Evolutionary conservation across 2,888 invertebrate species (phyloP).

Genomic region (Erebia epiphron): DNA sequence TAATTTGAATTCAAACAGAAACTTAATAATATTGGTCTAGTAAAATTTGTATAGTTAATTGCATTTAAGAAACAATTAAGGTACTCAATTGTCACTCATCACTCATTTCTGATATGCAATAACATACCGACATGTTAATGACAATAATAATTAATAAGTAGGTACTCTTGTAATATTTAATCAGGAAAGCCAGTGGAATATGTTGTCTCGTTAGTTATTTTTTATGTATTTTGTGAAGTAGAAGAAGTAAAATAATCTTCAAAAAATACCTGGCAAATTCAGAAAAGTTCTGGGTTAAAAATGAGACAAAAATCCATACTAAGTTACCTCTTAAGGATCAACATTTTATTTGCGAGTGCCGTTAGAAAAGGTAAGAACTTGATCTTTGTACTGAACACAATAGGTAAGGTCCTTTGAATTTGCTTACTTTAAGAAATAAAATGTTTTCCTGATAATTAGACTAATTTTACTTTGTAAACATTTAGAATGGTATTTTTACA

Average conservation of each 20-base stretch:
- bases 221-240: constrained; percentile 13
- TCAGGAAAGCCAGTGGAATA: constrained; percentile 28
- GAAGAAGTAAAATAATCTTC: too few species aligned
- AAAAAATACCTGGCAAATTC: not conserved
- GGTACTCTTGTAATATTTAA: not conserved
- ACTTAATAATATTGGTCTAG: too few species aligned
- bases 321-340: not conserved
- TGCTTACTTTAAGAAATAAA: not conserved
- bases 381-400: not conserved
- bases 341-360: not conserved
- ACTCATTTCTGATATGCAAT: constrained; percentile 46
- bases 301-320: not conserved
- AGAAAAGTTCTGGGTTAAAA: too few species aligned
- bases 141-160: constrained; percentile 36
- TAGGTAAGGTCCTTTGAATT: too few species aligned
- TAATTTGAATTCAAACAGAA: too few species aligned
- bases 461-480: too few species aligned
- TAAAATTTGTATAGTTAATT: too few species aligned
- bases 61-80: too few species aligned
- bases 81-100: too few species aligned
- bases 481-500: not conserved
- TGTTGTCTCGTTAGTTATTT: constrained; percentile 26
- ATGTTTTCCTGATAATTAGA: too few species aligned
- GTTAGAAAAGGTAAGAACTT: not conserved
- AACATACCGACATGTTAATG: constrained; percentile 49